Base-by-base conservation (phyloP, 2,888 invertebrate species). In the Apomyelois bistriatella region DNA sequence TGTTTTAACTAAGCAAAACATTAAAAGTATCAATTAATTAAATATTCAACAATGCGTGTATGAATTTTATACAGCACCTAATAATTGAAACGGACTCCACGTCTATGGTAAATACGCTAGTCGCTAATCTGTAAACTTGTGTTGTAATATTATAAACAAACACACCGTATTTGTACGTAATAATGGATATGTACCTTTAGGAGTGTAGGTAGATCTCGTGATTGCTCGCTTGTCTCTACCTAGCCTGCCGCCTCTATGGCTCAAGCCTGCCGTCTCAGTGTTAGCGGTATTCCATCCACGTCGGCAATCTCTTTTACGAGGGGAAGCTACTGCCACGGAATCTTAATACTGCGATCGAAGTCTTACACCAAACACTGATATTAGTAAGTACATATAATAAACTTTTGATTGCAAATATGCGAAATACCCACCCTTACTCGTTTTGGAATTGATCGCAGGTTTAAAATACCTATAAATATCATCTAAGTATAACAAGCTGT, bases 251-350 rank as follows among this genome's bases (percentile, higher is more conserved):
- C 5, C 22, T 22, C 22, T 22, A 5, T 22, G 15, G 9, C 40
- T 13, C 40, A 9, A 7, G 40, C 15, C 40, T 40, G n/a, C 7
- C 30, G 43, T 13, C 30, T 43, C 12, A n/a, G 32, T 15, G 46
- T 13, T 16, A 30, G 55, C 59, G 60, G 60, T 75, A 79, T 80
- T 81, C 77, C 64, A 68, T 70, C 61, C 80, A 74, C 82, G 79
- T 79, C 71, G 68, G 70, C 78, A 79, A 81, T 80, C 76, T 76
- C 74, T 78, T 75, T 79, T 72, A 74, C 74, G 76, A 73, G 69
- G 66, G 60, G 59, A 60, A 61, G 61, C 64, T 58, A 61, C 72
- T 62, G 61, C 62, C 57, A 58, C 61, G 67, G 77, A 77, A 75
- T 76, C 59, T 65, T 71, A 74, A 80, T 76, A 65, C 60, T 62